Conservation (phyloP, 2,113 vertebrate species). For the Dipodomys merriami region DNA sequence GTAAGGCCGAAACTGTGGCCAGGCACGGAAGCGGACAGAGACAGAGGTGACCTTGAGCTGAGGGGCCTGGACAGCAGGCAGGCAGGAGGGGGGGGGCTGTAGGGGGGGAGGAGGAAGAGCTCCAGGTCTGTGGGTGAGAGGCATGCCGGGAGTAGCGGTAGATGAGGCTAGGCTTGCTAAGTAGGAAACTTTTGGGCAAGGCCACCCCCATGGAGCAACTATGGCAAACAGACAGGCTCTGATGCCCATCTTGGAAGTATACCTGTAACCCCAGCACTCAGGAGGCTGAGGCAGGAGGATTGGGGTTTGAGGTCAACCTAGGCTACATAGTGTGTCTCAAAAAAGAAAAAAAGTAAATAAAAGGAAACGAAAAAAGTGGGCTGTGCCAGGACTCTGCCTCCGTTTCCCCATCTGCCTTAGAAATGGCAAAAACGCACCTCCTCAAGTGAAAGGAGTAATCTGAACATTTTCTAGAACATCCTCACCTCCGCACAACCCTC, state of each 20-base stretch:
- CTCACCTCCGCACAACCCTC: not conserved
- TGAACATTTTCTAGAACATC: no score
- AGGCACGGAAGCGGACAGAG: not conserved
- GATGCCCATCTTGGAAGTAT: not conserved
- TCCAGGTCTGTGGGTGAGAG: not conserved
- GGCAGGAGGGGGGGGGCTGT: not conserved
- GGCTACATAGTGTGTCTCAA: no score
- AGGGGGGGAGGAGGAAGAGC: not conserved
- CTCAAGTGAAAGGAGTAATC: not conserved
- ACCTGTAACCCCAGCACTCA: no score
- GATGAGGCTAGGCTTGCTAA: not conserved
- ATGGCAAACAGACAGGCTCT: not conserved
- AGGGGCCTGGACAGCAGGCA: not conserved
- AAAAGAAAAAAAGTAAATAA: no score
- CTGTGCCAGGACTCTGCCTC: not conserved
- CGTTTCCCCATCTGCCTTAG: not conserved
- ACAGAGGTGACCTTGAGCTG: not conserved
- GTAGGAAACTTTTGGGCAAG: not conserved
- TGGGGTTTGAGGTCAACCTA: no score
- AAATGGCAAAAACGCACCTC: not conserved
- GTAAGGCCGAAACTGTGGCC: not conserved
- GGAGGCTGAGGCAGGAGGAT: no score
- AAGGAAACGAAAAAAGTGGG: not conserved
- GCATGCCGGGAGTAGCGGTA: not conserved
- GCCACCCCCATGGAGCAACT: not conserved